Evolutionary conservation across 2,113 vertebrate species (phyloP).

Genomic region (Passer montanus): DNA sequence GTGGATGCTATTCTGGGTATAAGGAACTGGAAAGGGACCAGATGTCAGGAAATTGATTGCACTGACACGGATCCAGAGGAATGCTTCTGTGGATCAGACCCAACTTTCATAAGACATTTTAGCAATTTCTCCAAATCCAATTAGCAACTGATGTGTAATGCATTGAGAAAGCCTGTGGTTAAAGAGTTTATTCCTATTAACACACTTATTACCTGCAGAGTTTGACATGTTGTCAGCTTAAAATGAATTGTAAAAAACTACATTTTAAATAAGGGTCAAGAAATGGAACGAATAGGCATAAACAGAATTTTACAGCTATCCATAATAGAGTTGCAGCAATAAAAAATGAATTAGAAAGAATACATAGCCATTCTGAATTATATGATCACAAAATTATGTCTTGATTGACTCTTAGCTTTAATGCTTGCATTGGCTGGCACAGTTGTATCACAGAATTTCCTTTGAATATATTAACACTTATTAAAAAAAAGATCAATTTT

Average conservation of each 20-base stretch:
- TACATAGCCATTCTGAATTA: not conserved
- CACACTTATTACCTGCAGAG: not conserved
- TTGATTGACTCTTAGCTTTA: slow-evolving; percentile 35
- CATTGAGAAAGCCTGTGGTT: not conserved
- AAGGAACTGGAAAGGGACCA: not conserved
- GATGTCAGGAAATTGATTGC: not conserved
- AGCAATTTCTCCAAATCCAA: slow-evolving; percentile 11
- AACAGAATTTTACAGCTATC: not conserved
- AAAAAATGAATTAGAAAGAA: slow-evolving; percentile 10
- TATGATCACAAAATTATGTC: not conserved
- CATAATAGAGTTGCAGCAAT: not conserved
- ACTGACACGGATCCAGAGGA: not conserved
- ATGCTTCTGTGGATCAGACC: not conserved
- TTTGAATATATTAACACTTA: slow-evolving; percentile 27
- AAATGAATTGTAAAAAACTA: not conserved
- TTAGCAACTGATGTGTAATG: not conserved
- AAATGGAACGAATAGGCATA: not conserved
- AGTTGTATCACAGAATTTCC: not conserved
- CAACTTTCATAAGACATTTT: not conserved
- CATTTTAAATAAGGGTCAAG: slow-evolving; percentile 23
- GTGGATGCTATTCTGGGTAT: not conserved
- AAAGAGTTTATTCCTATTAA: not conserved
- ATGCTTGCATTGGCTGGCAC: not conserved
- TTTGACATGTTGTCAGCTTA: not conserved
- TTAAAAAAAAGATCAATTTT: not conserved